Evolutionary conservation across 2,888 invertebrate genomes (phyloP).

Genomic region (Scaptomyza reducta): DNA sequence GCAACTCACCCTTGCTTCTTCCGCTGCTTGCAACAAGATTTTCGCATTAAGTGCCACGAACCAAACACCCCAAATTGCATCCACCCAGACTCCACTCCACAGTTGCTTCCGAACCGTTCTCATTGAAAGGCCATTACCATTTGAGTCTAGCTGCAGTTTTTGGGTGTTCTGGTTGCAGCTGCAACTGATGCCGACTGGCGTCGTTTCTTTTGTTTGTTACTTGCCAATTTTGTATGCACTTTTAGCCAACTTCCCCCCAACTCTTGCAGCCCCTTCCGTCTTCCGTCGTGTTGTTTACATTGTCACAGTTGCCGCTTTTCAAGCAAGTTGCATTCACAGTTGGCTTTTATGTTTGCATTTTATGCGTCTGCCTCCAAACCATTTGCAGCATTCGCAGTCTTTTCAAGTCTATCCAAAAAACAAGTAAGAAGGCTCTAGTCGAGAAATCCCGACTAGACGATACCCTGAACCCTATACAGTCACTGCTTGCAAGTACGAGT

Average conservation of each 20-base stretch:
- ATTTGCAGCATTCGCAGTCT: conserved; percentile 9
- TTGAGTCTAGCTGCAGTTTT: conserved; percentile 70
- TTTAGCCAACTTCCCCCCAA: conserved; percentile 46
- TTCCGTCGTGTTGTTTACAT: conserved; percentile 74
- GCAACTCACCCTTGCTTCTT: conserved; percentile 4
- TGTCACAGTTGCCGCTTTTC: conserved; percentile 78
- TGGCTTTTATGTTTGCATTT: conserved; percentile 69
- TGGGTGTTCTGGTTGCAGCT: conserved; percentile 54
- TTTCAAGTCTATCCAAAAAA: too few relatives aligned
- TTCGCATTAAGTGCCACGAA: conserved; percentile 69
- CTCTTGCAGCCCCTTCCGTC: neutral
- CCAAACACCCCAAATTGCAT: neutral
- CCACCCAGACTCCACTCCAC: neutral
- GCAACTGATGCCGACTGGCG: conserved; percentile 24
- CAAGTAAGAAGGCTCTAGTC: too few relatives aligned
- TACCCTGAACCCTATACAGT: too few relatives aligned
- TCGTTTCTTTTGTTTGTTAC: conserved; percentile 73
- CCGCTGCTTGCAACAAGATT: conserved; percentile 76
- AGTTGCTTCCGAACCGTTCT: conserved; percentile 28
- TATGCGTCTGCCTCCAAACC: conserved; percentile 58
- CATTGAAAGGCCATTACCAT: conserved; percentile 74
- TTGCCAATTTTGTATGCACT: conserved; percentile 78
- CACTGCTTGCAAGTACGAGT: too few relatives aligned
- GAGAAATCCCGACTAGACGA: too few relatives aligned
- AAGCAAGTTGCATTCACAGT: conserved; percentile 74